Percentiles rank a stretch among this genome's conserved stretches.
phyloP scores from a whole-genome alignment of 2,888 invertebrate species.

The Salpingus planirostris region DNA sequence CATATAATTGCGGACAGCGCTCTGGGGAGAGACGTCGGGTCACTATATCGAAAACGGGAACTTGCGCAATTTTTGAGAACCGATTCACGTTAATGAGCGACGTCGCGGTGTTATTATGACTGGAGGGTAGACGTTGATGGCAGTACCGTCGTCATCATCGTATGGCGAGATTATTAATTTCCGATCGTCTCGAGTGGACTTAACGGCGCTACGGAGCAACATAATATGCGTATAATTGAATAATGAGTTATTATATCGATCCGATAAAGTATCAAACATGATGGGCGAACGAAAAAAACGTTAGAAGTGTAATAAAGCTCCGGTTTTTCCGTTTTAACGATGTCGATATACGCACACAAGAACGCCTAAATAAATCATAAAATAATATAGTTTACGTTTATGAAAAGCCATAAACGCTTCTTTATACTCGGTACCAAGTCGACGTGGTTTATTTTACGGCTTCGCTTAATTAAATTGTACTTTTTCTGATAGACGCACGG shows the following conservation, averaged over 20 bases:
- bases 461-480: constrained; percentile 17
- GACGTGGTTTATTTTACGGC: constrained; percentile 14
- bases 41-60: too few relatives aligned
- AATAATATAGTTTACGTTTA: constrained; percentile 16
- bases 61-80: too few relatives aligned
- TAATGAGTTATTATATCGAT: constrained; percentile 11
- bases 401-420: constrained; percentile 13
- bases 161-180: too few relatives aligned
- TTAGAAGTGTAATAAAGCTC: constrained; percentile 6
- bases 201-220: too few relatives aligned
- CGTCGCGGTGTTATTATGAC: too few relatives aligned
- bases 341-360: constrained; percentile 5
- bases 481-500: constrained; percentile 14
- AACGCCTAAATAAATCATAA: constrained; percentile 17
- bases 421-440: constrained; percentile 12
- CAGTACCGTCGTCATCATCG: too few relatives aligned
- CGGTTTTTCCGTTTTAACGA: constrained; percentile 6
- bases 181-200: too few relatives aligned
- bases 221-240: background rate
- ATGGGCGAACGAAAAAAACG: constrained; percentile 5
- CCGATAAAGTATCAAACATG: constrained; percentile 3
- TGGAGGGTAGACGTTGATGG: too few relatives aligned
- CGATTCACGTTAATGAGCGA: too few relatives aligned
- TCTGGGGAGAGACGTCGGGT: too few relatives aligned
- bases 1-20: too few relatives aligned